A percentile compares a stretch with the other conserved stretches of the same genome.
These are phyloP conservation scores for Brachionus plicatilis DNA, from an alignment of 1,140 invertebrate genomes.

Conservation along the genomic window DNA sequence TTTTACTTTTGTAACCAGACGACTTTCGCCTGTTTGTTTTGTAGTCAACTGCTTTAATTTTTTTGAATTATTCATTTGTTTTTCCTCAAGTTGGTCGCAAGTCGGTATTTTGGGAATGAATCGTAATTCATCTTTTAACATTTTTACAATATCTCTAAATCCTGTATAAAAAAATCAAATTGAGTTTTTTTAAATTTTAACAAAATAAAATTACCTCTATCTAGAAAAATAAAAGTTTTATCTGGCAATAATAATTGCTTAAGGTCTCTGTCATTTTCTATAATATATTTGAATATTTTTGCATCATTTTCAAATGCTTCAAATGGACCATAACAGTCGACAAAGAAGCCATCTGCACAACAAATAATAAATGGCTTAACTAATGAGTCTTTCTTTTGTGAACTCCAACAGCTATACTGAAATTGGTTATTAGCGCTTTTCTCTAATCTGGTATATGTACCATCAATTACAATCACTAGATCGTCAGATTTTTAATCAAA, in stretches of 20 bases:
- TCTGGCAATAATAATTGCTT: conserved; percentile 12
- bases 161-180: not conserved
- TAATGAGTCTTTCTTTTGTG: conserved; percentile 15
- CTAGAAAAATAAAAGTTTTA: conserved; percentile 13
- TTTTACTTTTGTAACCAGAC: not conserved
- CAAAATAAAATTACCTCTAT: conserved; percentile 27
- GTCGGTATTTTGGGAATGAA: not conserved
- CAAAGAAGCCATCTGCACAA: conserved; percentile 1
- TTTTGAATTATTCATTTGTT: conserved; percentile 16
- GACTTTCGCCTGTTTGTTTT: not conserved
- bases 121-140: not conserved
- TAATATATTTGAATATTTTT: conserved; percentile 3
- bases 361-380: conserved; percentile 8
- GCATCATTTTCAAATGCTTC: conserved; percentile 11
- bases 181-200: conserved; percentile 16
- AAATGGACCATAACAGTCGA: conserved; percentile 15
- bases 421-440: not conserved
- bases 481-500: conserved; percentile 1
- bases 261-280: not conserved
- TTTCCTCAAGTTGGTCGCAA: conserved; percentile 24
- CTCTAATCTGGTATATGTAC: conserved; percentile 13
- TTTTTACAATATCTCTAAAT: conserved; percentile 22
- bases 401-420: not conserved
- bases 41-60: not conserved
- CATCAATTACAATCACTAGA: conserved; percentile 6